Base-by-base conservation (phyloP, 2,797 vertebrate species). In the Muraenolepis orangiensis region DNA sequence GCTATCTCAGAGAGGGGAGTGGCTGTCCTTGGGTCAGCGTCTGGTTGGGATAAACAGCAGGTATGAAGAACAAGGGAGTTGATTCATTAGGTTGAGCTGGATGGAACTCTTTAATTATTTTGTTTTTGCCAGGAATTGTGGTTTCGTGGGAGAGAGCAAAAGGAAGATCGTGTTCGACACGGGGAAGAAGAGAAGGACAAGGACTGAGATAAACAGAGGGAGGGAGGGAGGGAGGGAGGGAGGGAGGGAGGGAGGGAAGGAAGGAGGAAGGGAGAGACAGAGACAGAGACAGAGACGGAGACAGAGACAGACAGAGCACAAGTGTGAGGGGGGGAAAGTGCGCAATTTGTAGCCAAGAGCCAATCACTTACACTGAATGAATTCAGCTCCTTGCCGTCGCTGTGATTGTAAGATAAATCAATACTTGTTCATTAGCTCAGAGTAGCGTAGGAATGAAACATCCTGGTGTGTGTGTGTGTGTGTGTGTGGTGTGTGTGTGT, bases 401-500 rank as follows among this genome's bases (percentile, higher is more conserved):
- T 72, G 71, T 78, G 82, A 88, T 89, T 86, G 85, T 88, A 80
- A 70, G 84, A 85, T 83, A 86, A 87, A 87, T 91, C 82, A 46
- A 89, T 90, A 87, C 71, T 74, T 85, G 82, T 87, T 90, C 84
- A 89, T 89, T 88, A 86, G 84, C 78, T 81, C 75, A 57, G 74
- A 88, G 87, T 82, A 81, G 69, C 78, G 72, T 71, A 80, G 79
- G 83, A 81, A 87, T 87, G 78, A 89, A 87, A 86, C 83, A 84
- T 71, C 73, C 71, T 68, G 69, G 76, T 38, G 61, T 81, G 80
- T 76, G 38, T 67, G 72, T 46, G 72, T 79, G 76, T 78, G 72
- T 79, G 46, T 70, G 38, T 40, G 14, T 46, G 14, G n/a, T n/a
- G 69, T 67, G 76, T 38, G 61, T 81, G 80, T 76, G 38, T 67